Base-by-base conservation (phyloP, 2,113 vertebrate species). In the Tautogolabrus adspersus region DNA sequence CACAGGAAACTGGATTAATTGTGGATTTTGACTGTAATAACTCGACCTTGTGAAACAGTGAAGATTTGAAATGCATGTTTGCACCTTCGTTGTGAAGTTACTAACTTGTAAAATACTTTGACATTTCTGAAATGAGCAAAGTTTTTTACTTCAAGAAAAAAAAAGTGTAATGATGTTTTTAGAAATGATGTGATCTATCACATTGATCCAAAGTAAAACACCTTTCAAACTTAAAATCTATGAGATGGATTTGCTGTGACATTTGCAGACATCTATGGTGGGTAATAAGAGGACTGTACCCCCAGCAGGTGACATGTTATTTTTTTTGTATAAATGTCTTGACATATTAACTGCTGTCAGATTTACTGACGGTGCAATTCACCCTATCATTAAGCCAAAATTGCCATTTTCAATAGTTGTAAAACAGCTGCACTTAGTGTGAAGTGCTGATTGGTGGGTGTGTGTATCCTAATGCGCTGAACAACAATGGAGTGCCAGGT, bases 31-130 rank as follows among this genome's bases (percentile, higher is more conserved):
- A 55, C 10, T 57, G 26, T 64, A 21, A 52, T 40, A 23, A 40
- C 23, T 0, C 4, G 49, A 54, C 46, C 66, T 70, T 42, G 19
- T 42, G 54, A 69, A 8, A 69, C 5, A 4, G 10, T 55, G 46
- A 59, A 5, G 22, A 30, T 18, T 12, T 37, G 1, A 57, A 54
- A 47, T 46, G 51, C 34, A 26, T 67, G 22, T 72, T 80, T 83
- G 56, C 46, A 49, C 46, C 46, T 49, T 49, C 40, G 38, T 34
- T 52, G 8, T 71, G 9, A 30, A 16, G 30, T 60, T 40, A n/a
- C n/a, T n/a, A n/a, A n/a, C n/a, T n/a, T n/a, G n/a, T n/a, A 16
- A 6, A 22, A 52, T 9, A 51, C 22, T 34, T 19, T 13, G 13
- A 47, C 13, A 47, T 15, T 6, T 40, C 10, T 40, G 26, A 26